Conservation (phyloP, 2,888 invertebrate species). For the Blastobasis adustella region DNA sequence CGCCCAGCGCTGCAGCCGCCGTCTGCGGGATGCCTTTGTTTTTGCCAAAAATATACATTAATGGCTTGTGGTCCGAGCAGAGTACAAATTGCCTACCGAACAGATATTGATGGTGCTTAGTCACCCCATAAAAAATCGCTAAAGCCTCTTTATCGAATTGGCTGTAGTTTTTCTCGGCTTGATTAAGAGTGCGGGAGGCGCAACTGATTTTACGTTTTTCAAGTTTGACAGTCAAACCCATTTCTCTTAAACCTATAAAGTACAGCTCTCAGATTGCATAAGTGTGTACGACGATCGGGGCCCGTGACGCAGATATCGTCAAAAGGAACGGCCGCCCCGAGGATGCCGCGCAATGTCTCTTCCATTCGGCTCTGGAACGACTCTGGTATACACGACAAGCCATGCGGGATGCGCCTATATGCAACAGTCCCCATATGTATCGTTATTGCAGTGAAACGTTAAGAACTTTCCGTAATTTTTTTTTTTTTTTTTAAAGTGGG, state of each 20-base stretch:
- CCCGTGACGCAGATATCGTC: conserved; percentile 15
- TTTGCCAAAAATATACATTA: conserved; percentile 31
- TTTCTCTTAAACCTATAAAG: conserved; percentile 6
- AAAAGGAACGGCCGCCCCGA: conserved; percentile 7
- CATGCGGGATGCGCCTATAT: conserved; percentile 16
- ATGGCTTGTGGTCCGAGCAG: conserved; percentile 41
- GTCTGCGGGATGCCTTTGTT: conserved; percentile 24
- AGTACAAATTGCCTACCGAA: conserved; percentile 24
- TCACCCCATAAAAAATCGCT: conserved; percentile 20
- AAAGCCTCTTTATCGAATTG: conserved; percentile 18
- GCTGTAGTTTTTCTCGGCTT: background rate
- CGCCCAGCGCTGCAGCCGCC: conserved; percentile 31
- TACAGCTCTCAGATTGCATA: conserved; percentile 7
- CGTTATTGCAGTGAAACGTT: conserved; percentile 13
- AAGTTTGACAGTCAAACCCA: conserved; percentile 12
- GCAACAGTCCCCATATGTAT: conserved; percentile 8
- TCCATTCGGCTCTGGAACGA: no score
- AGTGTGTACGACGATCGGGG: background rate
- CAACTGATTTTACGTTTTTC: background rate
- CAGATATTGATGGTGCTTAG: conserved; percentile 20
- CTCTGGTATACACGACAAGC: conserved; percentile 17
- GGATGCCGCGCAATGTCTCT: background rate
- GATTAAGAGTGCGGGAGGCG: conserved; percentile 17
- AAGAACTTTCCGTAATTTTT: conserved; percentile 13
- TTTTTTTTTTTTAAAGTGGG: no score